Base-by-base conservation (phyloP, 2,797 vertebrate species). In the Florisuga fusca region DNA sequence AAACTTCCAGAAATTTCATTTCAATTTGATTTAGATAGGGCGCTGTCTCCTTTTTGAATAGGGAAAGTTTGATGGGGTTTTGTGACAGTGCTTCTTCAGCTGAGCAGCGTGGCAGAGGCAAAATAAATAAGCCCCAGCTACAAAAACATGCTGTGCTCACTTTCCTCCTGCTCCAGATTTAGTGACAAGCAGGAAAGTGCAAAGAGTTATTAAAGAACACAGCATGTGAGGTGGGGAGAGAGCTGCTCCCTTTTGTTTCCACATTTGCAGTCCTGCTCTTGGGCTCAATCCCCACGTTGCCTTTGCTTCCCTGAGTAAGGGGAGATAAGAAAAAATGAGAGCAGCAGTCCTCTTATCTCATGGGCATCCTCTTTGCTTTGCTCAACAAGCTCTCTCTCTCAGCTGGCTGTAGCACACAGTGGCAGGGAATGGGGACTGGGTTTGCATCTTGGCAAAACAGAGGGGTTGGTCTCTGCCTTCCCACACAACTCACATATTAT, bases 351-450 rank as follows among this genome's bases (percentile, higher is more conserved):
- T n/a, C n/a, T 95, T 61, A 69, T 84, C 85, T 67, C 84, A 34
- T 4, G 27, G 69, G 76, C 3, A 22, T 79, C 84, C 84, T 79
- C 63, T 71, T 23, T 46, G 33, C 75, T 55, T 58, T 61, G 74
- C 79, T 38, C 69, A 90, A 36, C 74, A 69, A 43, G 79, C 58
- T 45, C 92, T 79, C 90, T 77, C 94, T 73, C 89, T 66, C 75
- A 38, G 68, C 75, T 67, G 85, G 83, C 77, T 89, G 41, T 54
- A 61, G 75, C 77, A 50, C 2, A 2, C 62, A 18, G 45, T 6
- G 6, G 57, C 41, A 41, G 71, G n/a, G 31, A 18, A 8, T 51
- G 59, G 69, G 25, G 68, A 48, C 67, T 31, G 38, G 38, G 10
- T 1, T 5, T 8, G 17, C 3, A 10, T 7, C 7, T 45, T 50